phyloP scores from a whole-genome alignment of 2,113 vertebrate genomes.

The Gobio gobio region DNA sequence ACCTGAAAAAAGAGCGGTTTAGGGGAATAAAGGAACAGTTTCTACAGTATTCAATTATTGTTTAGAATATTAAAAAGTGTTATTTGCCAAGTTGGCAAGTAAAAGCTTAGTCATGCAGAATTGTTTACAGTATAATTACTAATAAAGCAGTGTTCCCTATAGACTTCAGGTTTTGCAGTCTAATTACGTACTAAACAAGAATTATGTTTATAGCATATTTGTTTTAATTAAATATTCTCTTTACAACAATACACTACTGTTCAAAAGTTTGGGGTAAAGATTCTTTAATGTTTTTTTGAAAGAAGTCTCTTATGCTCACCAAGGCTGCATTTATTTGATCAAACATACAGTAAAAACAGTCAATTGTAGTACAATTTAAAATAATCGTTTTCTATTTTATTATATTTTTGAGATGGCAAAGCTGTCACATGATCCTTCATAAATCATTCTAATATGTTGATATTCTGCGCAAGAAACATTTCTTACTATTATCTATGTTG shows the following conservation, averaged over 20 bases:
- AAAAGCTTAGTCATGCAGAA: slow-evolving; percentile 18
- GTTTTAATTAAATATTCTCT: background rate
- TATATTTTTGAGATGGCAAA: background rate
- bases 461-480: background rate
- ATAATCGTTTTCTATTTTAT: background rate
- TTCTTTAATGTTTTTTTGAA: background rate
- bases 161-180: background rate
- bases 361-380: background rate
- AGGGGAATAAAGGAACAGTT: background rate
- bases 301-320: background rate
- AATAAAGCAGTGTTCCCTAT: background rate
- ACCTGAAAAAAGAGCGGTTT: slow-evolving; percentile 72
- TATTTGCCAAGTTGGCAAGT: background rate
- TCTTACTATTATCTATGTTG: background rate
- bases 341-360: background rate
- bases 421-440: too few species aligned
- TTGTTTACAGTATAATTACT: background rate
- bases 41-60: background rate
- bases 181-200: background rate
- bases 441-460: too few species aligned
- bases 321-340: background rate
- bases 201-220: background rate
- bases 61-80: background rate
- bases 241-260: background rate
- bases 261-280: background rate